Conservation (phyloP, 2,888 invertebrate genomes). For the Agrilus mali region DNA sequence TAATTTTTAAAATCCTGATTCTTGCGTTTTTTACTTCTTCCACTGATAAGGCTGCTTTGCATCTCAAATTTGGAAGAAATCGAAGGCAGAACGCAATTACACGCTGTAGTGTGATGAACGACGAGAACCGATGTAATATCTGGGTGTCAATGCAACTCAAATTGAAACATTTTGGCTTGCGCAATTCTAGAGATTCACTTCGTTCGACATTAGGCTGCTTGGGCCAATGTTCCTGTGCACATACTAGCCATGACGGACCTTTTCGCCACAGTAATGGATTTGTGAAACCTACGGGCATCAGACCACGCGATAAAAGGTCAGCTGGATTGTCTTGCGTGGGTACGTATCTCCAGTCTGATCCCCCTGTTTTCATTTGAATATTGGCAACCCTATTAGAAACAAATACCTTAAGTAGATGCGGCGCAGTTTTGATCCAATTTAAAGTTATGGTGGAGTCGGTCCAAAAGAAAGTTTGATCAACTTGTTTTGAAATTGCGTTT, state of each 20-base stretch:
- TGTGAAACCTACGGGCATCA: not conserved
- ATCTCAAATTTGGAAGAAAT: not conserved
- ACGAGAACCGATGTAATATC: constrained; percentile 7
- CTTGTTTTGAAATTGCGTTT: not conserved
- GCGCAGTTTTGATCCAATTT: constrained; percentile 15
- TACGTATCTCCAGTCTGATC: constrained; percentile 6
- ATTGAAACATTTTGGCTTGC: no score
- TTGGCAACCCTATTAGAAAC: constrained; percentile 13
- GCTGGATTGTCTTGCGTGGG: constrained; percentile 7
- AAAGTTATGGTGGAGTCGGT: constrained; percentile 20
- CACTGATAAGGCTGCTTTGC: no score
- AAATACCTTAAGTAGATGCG: constrained; percentile 13
- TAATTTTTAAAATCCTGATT: no score
- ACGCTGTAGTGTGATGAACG: constrained; percentile 4
- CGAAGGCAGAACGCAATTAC: constrained; percentile 4
- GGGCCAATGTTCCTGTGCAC: no score
- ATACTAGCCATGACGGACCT: constrained; percentile 1
- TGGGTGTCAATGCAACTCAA: not conserved
- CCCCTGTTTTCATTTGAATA: constrained; percentile 4
- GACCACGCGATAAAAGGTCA: constrained; percentile 8
- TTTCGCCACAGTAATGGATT: constrained; percentile 1
- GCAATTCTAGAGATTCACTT: no score
- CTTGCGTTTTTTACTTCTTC: no score
- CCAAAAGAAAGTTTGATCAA: constrained; percentile 10
- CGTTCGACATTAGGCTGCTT: no score